Percentiles rank a stretch among this genome's conserved stretches.
phyloP scores from a whole-genome alignment of 2,797 vertebrate species.

The Spinus pinus region DNA sequence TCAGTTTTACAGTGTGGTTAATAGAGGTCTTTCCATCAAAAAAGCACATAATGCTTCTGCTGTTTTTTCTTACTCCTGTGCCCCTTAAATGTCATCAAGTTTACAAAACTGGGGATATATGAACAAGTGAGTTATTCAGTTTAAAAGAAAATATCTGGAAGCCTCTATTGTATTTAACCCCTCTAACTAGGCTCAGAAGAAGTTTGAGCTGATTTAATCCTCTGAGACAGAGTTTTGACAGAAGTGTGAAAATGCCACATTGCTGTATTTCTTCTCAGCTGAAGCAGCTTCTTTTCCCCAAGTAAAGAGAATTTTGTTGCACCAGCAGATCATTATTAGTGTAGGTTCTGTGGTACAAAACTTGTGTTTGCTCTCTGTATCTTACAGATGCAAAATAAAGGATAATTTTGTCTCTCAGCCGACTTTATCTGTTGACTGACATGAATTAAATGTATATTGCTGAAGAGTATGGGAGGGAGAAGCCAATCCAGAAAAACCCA shows the following conservation, averaged over 20 bases:
- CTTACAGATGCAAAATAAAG: not conserved
- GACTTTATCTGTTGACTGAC: not conserved
- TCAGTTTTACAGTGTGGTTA: constrained; percentile 50
- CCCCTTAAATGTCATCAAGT: constrained; percentile 39
- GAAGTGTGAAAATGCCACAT: not conserved
- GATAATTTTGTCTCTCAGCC: not conserved
- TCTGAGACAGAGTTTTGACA: not conserved
- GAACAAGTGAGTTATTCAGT: constrained; percentile 18
- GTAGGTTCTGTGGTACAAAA: not conserved
- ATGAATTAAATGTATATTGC: not conserved
- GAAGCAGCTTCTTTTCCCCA: not conserved
- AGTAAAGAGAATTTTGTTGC: not conserved
- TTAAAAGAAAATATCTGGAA: constrained; percentile 27
- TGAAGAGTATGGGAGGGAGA: not conserved
- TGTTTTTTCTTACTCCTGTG: constrained; percentile 13
- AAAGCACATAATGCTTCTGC: constrained; percentile 32
- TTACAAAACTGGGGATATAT: not conserved
- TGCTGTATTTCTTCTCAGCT: not conserved
- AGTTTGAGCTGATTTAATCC: not conserved
- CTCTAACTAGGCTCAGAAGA: not conserved
- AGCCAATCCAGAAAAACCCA: not conserved
- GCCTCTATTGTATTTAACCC: not conserved
- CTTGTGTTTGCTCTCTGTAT: not conserved
- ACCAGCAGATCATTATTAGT: not conserved
- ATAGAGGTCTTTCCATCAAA: constrained; percentile 48